A percentile compares a stretch with the other conserved stretches of the same genome.
Evolutionary conservation across 1,140 invertebrate species (phyloP).

Genomic region (Penaeus vannamei): DNA sequence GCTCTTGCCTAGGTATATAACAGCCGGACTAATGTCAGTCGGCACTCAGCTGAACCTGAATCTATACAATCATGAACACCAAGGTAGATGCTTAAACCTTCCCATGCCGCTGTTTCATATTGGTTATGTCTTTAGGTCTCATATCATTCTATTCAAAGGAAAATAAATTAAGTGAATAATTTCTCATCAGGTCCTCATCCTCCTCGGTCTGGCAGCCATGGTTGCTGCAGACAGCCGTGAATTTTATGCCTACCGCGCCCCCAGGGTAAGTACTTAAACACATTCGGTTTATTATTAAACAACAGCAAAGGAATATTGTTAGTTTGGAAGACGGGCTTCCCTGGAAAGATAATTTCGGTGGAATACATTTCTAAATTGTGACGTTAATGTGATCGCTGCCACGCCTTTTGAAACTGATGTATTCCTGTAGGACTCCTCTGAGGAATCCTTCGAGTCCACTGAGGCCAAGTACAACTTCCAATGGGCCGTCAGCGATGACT

Average conservation of each 20-base stretch:
- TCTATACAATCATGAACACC: too few relatives aligned
- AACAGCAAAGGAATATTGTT: neutral
- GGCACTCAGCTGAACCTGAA: too few relatives aligned
- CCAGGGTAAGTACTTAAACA: neutral
- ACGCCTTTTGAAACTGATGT: neutral
- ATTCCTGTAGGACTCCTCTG: neutral
- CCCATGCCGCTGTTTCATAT: neutral
- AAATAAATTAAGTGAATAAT: neutral
- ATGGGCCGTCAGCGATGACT: constrained; percentile 27
- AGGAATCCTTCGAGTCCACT: constrained; percentile 4
- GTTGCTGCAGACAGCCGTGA: constrained; percentile 7
- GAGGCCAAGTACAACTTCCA: constrained; percentile 13
- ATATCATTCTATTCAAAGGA: neutral
- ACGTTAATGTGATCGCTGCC: too few relatives aligned
- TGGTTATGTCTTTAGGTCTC: neutral
- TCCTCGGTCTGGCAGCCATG: neutral
- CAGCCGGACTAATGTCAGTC: too few relatives aligned
- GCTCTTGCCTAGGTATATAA: too few relatives aligned
- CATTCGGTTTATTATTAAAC: neutral
- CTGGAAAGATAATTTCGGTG: too few relatives aligned
- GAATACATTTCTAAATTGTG: too few relatives aligned
- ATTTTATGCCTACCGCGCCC: neutral
- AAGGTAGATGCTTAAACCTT: too few relatives aligned
- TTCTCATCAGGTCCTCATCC: neutral
- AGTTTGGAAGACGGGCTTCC: too few relatives aligned